These are phyloP conservation scores for Bursaphelenchus okinawaensis DNA, from an alignment of 2,888 invertebrate genomes.

Conservation along the genomic window DNA sequence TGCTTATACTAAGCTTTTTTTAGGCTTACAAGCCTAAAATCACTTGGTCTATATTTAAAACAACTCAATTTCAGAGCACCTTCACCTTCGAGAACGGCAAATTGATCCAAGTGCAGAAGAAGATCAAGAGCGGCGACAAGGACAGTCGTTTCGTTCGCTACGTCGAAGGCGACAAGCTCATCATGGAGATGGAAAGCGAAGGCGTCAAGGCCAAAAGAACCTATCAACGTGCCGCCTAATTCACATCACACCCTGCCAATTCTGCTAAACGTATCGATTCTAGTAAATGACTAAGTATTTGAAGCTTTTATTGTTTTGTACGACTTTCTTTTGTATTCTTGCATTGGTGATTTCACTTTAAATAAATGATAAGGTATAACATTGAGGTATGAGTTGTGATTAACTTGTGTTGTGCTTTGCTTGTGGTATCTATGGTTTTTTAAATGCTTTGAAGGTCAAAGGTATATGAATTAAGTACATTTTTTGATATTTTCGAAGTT, in stretches of 20 bases:
- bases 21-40: no score
- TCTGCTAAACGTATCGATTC: neutral
- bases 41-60: neutral
- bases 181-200: conserved; percentile 16
- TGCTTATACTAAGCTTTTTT: no score
- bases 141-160: conserved; percentile 14
- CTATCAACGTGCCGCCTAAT: conserved; percentile 44
- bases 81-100: conserved; percentile 46
- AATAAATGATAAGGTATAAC: no score
- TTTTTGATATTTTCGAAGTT: no score
- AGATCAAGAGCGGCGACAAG: conserved; percentile 21
- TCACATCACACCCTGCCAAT: neutral
- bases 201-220: conserved; percentile 34
- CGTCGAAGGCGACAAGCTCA: conserved; percentile 22
- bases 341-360: neutral
- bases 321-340: neutral
- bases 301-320: neutral
- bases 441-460: no score
- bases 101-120: conserved; percentile 46
- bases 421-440: no score
- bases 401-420: no score
- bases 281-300: neutral
- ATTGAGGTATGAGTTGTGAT: no score
- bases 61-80: conserved; percentile 28
- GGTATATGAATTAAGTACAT: no score